Evolutionary conservation across 2,888 invertebrate species (phyloP).

Genomic region (Euzophera pinguis): DNA sequence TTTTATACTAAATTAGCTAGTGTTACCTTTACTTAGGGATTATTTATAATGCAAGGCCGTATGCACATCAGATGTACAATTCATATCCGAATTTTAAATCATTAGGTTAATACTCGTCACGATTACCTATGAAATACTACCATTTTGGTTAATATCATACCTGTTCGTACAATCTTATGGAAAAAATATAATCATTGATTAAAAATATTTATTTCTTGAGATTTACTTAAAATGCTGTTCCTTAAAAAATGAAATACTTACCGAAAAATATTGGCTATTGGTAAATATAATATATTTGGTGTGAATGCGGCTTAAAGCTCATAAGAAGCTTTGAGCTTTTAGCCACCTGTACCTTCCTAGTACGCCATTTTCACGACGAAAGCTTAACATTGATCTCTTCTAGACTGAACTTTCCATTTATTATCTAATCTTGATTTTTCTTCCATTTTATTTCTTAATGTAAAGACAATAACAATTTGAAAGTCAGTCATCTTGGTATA

Average conservation of each 20-base stretch:
- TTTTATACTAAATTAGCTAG: constrained; percentile 67
- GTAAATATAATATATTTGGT: not conserved
- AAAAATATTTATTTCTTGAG: no score
- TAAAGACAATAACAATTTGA: not conserved
- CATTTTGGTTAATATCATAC: no score
- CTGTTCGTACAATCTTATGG: no score
- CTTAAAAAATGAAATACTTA: no score
- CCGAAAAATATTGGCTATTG: no score
- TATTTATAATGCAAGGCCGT: constrained; percentile 20
- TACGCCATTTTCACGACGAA: constrained; percentile 43
- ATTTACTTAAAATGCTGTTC: no score
- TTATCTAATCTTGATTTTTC: not conserved
- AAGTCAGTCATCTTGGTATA: not conserved
- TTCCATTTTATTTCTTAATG: not conserved
- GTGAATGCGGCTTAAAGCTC: constrained; percentile 26
- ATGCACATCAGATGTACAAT: not conserved
- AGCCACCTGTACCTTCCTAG: constrained; percentile 42
- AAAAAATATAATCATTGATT: no score
- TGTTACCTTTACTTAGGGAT: constrained; percentile 35
- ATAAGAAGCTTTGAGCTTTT: constrained; percentile 51
- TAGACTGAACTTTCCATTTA: not conserved
- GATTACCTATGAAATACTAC: no score
- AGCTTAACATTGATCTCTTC: constrained; percentile 34
- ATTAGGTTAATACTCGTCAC: no score
- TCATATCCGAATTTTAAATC: not conserved